Conservation (phyloP, 2,797 vertebrate species). For the Vultur gryphus region DNA sequence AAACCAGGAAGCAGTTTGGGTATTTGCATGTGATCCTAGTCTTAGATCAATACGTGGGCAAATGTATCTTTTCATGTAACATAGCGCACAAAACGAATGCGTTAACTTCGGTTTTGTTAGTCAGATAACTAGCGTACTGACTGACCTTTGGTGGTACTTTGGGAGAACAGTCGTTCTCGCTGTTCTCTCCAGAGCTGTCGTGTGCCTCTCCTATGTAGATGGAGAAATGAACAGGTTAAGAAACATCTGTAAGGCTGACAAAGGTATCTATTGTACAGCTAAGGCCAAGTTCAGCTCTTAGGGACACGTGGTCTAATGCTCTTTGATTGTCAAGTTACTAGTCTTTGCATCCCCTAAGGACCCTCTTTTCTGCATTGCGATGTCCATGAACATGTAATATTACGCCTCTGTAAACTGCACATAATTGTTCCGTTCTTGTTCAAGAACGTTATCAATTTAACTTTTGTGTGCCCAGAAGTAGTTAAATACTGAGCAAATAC, state of each 20-base stretch:
- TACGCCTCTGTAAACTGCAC: neutral
- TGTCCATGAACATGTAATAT: rapidly evolving
- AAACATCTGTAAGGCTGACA: neutral
- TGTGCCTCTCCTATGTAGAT: neutral
- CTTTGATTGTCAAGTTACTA: neutral
- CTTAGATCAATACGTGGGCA: rapidly evolving
- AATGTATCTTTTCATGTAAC: rapidly evolving
- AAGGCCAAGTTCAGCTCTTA: neutral
- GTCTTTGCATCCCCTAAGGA: neutral
- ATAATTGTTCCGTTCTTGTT: rapidly evolving
- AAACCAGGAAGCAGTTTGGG: neutral
- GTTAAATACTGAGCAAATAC: neutral
- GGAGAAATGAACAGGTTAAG: neutral
- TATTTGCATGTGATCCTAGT: neutral
- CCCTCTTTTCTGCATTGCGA: neutral
- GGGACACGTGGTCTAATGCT: rapidly evolving
- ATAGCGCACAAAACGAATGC: rapidly evolving
- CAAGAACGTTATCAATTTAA: neutral
- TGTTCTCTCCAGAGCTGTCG: neutral
- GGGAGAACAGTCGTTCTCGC: rapidly evolving
- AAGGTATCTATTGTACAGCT: neutral
- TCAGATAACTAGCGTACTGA: neutral
- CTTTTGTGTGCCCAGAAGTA: neutral
- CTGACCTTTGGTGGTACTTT: neutral
- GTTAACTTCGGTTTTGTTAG: neutral